Evolutionary conservation across 2,113 vertebrate species (phyloP), one percentile per base, ranked within the genome.

Genomic region (Macquaria australasica): DNA sequence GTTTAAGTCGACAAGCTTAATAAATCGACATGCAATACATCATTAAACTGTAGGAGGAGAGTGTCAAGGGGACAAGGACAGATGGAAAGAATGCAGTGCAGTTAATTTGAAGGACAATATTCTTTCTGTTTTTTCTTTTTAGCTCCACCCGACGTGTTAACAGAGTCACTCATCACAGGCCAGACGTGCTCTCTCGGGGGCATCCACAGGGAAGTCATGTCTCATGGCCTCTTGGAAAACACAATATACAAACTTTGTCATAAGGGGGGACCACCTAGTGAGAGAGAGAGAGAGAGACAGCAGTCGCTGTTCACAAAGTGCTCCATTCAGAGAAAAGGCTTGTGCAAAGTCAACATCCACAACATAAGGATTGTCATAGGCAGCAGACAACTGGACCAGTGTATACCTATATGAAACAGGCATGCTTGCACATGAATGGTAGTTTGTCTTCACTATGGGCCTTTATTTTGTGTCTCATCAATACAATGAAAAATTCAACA

Each of bases 201-300:
- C 62, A 66, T 91, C 90, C 85, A 86, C 23, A 21, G 85, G 93
- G 93, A 93, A 89, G 89, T 88, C 69, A 89, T 94, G 95, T 94
- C 95, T 94, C 94, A 96, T 90, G 93, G 93, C 92, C 92, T 91
- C 91, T 93, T 87, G 87, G 91, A 95, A 95, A 96, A 82, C 94
- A 95, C 89, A 96, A 96, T 93, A 96, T 94, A 95, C 94, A 93
- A 91, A 93, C 73, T 70, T 82, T 69, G 83, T 84, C 76, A 72
- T 77, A 62, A 77, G 83, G 45, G 55, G 1, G 86, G 95, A 95
- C 96, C 96, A 96, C 96, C 95, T 71, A 93, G 84, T 0, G 41
- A 79, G 93, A 89, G 79, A 41, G 58, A 51, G 81, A 64, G 37
- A 56, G 87, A 51, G 43, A 43, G 43, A 34, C 45, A 41, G 63